A percentile compares a stretch with the other conserved stretches of the same genome.
Evolutionary conservation across 1,140 invertebrate genomes (phyloP).

Genomic region (Drosophila paulistorum): DNA sequence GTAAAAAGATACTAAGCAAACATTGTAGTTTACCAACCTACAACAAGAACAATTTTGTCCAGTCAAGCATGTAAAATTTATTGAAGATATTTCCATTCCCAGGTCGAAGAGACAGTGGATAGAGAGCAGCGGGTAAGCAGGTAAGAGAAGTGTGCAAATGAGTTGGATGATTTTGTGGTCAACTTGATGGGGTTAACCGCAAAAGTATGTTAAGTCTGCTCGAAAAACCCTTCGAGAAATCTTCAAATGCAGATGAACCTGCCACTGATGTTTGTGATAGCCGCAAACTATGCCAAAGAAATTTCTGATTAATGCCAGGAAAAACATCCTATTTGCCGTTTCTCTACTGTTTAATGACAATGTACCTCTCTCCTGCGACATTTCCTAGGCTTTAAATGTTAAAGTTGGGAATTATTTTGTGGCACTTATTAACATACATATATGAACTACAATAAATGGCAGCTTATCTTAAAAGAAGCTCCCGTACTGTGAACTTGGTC

Average conservation of each 20-base stretch:
- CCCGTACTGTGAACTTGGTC: too few relatives aligned
- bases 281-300: constrained; percentile 9
- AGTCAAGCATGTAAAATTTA: constrained; percentile 49
- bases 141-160: constrained; percentile 12
- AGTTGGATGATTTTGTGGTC: constrained; percentile 11
- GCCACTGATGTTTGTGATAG: background rate
- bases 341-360: too few relatives aligned
- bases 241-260: background rate
- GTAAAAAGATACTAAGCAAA: constrained; percentile 69
- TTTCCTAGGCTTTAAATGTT: too few relatives aligned
- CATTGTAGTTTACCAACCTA: constrained; percentile 69
- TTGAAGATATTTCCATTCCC: constrained; percentile 55
- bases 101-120: constrained; percentile 17
- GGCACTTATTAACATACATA: too few relatives aligned
- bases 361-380: too few relatives aligned
- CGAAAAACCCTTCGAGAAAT: constrained; percentile 9
- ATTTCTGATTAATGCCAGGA: background rate
- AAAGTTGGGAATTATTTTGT: too few relatives aligned
- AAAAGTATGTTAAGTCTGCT: constrained; percentile 8
- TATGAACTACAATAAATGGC: too few relatives aligned
- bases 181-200: constrained; percentile 9
- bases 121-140: background rate
- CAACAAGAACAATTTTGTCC: constrained; percentile 47
- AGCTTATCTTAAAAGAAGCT: too few relatives aligned
- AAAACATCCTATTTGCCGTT: background rate